Evolutionary conservation across 2,113 vertebrate species (phyloP).

Genomic region (Syngnathus typhle): DNA sequence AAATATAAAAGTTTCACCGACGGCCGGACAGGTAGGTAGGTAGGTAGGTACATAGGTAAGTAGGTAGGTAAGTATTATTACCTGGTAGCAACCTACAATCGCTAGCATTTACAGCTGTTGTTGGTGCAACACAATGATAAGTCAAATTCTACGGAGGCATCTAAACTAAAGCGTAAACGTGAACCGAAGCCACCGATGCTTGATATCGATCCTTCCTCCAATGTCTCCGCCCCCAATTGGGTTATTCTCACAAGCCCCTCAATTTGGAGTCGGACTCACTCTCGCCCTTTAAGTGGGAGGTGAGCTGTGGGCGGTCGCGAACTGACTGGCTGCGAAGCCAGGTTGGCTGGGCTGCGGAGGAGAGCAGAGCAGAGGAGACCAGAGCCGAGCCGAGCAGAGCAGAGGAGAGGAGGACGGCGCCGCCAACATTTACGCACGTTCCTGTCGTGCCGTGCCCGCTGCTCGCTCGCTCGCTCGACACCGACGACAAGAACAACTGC

Average conservation of each 20-base stretch:
- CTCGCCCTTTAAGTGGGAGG: slow-evolving; percentile 78
- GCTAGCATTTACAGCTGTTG: too few species aligned
- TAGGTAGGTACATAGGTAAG: too few species aligned
- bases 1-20: too few species aligned
- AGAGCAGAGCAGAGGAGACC: not conserved
- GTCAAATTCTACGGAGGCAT: too few species aligned
- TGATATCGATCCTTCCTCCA: not conserved
- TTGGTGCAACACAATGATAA: too few species aligned
- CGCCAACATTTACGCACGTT: slow-evolving; percentile 38
- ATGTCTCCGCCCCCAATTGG: not conserved
- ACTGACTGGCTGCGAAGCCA: slow-evolving; percentile 8
- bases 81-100: too few species aligned
- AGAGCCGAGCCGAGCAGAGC: not conserved
- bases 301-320: slow-evolving; percentile 38
- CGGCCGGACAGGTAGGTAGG: too few species aligned
- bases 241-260: not conserved
- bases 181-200: slow-evolving; percentile 9
- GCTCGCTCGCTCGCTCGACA: not conserved
- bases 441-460: not conserved
- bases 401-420: slow-evolving; percentile 23
- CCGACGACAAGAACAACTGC: not conserved
- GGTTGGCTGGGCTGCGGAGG: slow-evolving; percentile 11
- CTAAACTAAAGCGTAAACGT: not conserved
- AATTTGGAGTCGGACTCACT: not conserved
- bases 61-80: too few species aligned